Base-by-base conservation (phyloP, 2,113 vertebrate genomes). In the Sturnus vulgaris region DNA sequence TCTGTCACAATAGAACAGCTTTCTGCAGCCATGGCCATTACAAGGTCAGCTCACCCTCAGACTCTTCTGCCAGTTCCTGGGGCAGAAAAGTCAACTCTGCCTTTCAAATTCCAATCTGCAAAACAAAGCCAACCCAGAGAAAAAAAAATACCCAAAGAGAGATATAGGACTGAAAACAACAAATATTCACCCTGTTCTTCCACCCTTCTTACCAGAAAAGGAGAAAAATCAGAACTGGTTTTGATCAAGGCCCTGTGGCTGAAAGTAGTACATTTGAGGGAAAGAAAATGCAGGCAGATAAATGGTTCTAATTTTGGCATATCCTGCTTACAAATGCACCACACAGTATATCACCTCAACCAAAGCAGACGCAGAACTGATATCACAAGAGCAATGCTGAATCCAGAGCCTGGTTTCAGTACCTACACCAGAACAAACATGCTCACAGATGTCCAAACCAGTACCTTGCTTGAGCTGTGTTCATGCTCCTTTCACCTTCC, bases 251-350 rank as follows among this genome's bases (percentile, higher is more conserved):
- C 49, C 25, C 57, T 46, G 21, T 73, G 71, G 50, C 63, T 77
- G 66, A 61, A 80, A 88, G 59, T 4, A 1, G 24, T 46, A 52
- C 9, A 37, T 73, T 6, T 70, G 64, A 86, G 52, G 42, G 70
- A 68, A 84, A 24, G 47, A 86, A 87, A 59, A 91, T 53, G 40
- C 57, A 86, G 77, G 76, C 60, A 70, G 60, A 95, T 47, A 95
- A 83, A 88, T 35, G 33, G 60, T 68, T 83, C 79, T 63, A 59
- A 88, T 92, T 88, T 53, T 71, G 76, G 60, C 27, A 61, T 35
- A 92, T 70, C 63, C 71, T 83, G 66, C 77, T 83, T 82, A 57
- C 57, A 88, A 80, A 82, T 16, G 28, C 50, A 92, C 57, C 81
- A 79, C 37, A 68, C 0, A 76, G 61, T 69, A 64, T 56, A 84